Conservation (phyloP, 2,888 invertebrate species). For the Acrocyrtus sp. region DNA sequence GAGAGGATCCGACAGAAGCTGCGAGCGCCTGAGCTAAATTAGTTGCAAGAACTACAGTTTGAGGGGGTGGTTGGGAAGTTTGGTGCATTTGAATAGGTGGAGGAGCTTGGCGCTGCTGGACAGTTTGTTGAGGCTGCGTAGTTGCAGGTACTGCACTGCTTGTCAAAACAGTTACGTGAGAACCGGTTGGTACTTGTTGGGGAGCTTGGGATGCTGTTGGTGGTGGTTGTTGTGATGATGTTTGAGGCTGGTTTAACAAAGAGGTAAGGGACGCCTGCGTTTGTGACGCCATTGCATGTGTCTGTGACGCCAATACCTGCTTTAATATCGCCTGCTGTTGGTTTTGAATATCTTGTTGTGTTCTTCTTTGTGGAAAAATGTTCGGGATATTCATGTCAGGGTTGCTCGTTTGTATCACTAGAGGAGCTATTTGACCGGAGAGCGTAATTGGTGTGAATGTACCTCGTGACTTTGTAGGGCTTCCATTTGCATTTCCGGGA, state of each 20-base stretch:
- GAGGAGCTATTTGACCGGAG: slow-evolving; percentile 9
- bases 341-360: slow-evolving; percentile 23
- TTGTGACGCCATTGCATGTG: not conserved
- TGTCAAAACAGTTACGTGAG: slow-evolving; percentile 31
- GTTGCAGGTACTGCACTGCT: slow-evolving; percentile 6
- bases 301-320: not conserved
- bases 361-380: slow-evolving; percentile 25
- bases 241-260: slow-evolving; percentile 33
- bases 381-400: slow-evolving; percentile 3
- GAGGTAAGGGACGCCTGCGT: not conserved
- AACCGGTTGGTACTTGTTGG: too few relatives aligned
- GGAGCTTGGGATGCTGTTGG: slow-evolving; percentile 2
- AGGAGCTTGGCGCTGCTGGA: too few relatives aligned
- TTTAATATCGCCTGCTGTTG: not conserved
- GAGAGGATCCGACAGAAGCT: slow-evolving; percentile 29
- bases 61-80: slow-evolving; percentile 12
- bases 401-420: slow-evolving; percentile 2
- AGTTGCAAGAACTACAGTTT: slow-evolving; percentile 48
- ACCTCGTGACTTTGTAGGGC: slow-evolving; percentile 5
- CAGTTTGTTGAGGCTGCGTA: slow-evolving; percentile 13
- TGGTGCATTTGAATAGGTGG: slow-evolving; percentile 35
- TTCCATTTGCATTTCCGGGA: too few relatives aligned
- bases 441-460: slow-evolving; percentile 13
- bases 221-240: slow-evolving; percentile 39
- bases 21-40: slow-evolving; percentile 49